A percentile compares a stretch with the other conserved stretches of the same genome.
Evolutionary conservation across 53 echinoderm and acorn worm genomes (phyloP).

Genomic region (Echinometra lucunter): DNA sequence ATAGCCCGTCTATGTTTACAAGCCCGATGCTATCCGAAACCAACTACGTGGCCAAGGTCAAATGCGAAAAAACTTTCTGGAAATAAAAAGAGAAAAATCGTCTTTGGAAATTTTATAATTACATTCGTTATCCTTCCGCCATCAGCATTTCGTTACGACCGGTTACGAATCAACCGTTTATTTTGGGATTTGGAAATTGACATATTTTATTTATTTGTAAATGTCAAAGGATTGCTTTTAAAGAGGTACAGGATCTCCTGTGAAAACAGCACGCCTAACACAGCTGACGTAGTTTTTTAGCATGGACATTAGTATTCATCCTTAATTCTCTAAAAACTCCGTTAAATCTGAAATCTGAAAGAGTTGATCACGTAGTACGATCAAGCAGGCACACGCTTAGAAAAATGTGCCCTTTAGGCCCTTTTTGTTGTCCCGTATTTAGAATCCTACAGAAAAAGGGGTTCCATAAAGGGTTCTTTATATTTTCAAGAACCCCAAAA

Average conservation of each 20-base stretch:
- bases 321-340: no score
- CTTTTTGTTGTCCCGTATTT: no score
- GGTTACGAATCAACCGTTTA: constrained; percentile 20
- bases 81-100: constrained; percentile 42
- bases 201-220: constrained; percentile 60
- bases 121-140: constrained; percentile 65
- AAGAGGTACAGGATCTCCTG: not conserved
- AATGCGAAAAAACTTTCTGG: not conserved
- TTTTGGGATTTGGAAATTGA: constrained; percentile 38
- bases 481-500: no score
- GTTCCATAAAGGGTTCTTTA: no score
- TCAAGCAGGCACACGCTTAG: no score
- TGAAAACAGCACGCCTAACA: not conserved
- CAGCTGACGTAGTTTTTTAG: no score
- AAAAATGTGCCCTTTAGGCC: no score
- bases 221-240: constrained; percentile 39
- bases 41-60: constrained; percentile 49
- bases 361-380: no score
- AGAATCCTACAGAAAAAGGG: no score
- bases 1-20: constrained; percentile 59
- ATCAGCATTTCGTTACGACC: constrained; percentile 46
- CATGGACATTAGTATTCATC: no score
- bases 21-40: not conserved
- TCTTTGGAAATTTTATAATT: constrained; percentile 65
- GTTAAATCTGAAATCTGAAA: no score